Percentiles rank a stretch among this genome's conserved stretches.
These are phyloP conservation scores for Oceanodroma leucorhoa DNA, from an alignment of 2,797 vertebrate species.

Conservation along the genomic window DNA sequence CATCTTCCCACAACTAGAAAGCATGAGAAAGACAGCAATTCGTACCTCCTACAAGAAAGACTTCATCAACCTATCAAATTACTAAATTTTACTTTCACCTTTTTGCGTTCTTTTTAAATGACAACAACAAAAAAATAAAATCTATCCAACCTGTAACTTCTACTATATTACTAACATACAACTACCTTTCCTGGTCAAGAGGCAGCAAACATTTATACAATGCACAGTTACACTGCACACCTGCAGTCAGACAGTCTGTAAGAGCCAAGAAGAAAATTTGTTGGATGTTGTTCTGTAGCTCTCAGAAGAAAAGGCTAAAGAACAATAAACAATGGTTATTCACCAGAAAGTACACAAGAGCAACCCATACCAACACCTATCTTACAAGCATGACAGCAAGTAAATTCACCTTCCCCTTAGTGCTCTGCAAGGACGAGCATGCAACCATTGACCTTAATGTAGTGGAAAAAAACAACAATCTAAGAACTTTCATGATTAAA, in stretches of 20 bases:
- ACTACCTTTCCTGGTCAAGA: background rate
- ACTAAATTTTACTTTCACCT: background rate
- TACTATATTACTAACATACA: background rate
- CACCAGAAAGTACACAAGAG: background rate
- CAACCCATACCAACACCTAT: background rate
- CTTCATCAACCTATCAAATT: background rate
- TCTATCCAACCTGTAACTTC: background rate
- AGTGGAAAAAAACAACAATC: background rate
- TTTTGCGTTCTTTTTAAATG: background rate
- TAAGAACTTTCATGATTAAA: background rate
- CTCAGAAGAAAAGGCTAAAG: slow-evolving; percentile 15
- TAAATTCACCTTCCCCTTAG: background rate
- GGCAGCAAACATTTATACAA: background rate
- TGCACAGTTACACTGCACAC: background rate
- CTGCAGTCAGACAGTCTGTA: background rate
- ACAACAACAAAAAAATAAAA: background rate
- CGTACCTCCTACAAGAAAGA: background rate
- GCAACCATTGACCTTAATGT: background rate
- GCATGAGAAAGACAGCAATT: background rate
- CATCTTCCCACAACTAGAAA: background rate
- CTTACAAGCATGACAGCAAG: background rate
- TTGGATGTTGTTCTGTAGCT: background rate
- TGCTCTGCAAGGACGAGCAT: background rate
- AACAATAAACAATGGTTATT: slow-evolving; percentile 52
- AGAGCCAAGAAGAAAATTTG: background rate